A percentile compares a stretch with the other conserved stretches of the same genome.
These are phyloP conservation scores for Trachelus troglodyta DNA, from an alignment of 2,888 invertebrate genomes.

Conservation along the genomic window DNA sequence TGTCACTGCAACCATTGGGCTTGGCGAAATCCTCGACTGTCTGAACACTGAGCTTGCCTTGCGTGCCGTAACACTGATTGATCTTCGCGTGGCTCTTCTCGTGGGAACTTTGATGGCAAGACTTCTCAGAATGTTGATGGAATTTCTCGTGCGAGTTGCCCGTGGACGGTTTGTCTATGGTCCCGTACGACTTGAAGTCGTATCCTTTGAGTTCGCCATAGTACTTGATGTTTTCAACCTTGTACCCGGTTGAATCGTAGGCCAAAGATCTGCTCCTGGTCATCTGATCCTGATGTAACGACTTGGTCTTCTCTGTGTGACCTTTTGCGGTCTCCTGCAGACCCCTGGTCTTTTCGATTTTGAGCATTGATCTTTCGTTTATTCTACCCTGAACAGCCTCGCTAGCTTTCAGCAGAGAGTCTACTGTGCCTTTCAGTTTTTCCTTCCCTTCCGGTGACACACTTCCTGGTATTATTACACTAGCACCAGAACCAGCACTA, in stretches of 20 bases:
- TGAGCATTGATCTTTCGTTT: slow-evolving; percentile 51
- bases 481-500: slow-evolving; percentile 4
- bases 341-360: slow-evolving; percentile 46
- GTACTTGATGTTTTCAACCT: slow-evolving; percentile 57
- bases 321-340: slow-evolving; percentile 12
- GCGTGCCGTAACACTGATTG: slow-evolving; percentile 43
- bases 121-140: slow-evolving; percentile 42
- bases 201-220: slow-evolving; percentile 61
- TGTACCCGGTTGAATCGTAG: slow-evolving; percentile 40
- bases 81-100: slow-evolving; percentile 50
- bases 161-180: slow-evolving; percentile 49
- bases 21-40: slow-evolving; percentile 17
- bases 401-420: slow-evolving; percentile 47
- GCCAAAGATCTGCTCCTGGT: slow-evolving; percentile 30
- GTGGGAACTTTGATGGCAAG: slow-evolving; percentile 22
- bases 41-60: not conserved
- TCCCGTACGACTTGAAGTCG: slow-evolving; percentile 59
- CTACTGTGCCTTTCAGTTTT: slow-evolving; percentile 53
- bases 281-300: slow-evolving; percentile 35
- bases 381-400: slow-evolving; percentile 50
- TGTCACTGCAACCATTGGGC: slow-evolving; percentile 43
- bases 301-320: slow-evolving; percentile 47
- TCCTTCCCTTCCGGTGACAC: slow-evolving; percentile 25
- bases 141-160: slow-evolving; percentile 50
- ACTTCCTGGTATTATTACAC: not conserved